Percentiles rank a stretch among this genome's conserved stretches.
Evolutionary conservation across 2,797 vertebrate genomes (phyloP).

Genomic region (Cephalopachus bancanus): DNA sequence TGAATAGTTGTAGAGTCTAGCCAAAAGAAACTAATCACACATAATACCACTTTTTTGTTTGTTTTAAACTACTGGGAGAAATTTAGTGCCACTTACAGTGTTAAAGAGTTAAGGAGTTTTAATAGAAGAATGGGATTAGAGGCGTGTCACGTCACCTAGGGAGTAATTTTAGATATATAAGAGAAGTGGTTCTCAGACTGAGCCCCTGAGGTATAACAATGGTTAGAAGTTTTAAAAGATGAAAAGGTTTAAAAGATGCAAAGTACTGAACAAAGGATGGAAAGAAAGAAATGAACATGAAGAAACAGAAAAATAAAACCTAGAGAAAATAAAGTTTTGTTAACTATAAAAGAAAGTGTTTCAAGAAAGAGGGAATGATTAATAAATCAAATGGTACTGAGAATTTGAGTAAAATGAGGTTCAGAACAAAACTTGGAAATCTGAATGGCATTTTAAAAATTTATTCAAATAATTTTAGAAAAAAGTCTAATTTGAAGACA

Average conservation of each 20-base stretch:
- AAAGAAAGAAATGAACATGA: not conserved
- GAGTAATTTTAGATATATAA: not conserved
- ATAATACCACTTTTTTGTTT: not conserved
- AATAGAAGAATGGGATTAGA: not conserved
- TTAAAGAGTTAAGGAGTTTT: not conserved
- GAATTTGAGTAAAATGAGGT: not conserved
- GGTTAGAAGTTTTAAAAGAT: not conserved
- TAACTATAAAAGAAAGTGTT: not conserved
- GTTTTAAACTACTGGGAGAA: not conserved
- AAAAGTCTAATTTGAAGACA: not conserved
- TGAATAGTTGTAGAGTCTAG: not conserved
- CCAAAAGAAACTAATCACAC: not conserved
- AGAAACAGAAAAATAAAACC: not conserved
- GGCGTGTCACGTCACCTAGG: not conserved
- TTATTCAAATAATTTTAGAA: not conserved
- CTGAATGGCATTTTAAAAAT: not conserved
- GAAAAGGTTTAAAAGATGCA: not conserved
- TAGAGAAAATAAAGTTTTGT: not conserved
- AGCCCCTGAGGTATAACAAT: not conserved
- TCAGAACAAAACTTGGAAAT: not conserved
- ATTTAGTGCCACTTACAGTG: not conserved
- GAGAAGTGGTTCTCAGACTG: not conserved
- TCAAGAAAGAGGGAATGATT: not conserved
- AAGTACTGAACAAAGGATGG: not conserved
- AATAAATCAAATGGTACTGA: not conserved